Conservation (phyloP, 2,797 vertebrate species). For the Hafferia zeledoni region DNA sequence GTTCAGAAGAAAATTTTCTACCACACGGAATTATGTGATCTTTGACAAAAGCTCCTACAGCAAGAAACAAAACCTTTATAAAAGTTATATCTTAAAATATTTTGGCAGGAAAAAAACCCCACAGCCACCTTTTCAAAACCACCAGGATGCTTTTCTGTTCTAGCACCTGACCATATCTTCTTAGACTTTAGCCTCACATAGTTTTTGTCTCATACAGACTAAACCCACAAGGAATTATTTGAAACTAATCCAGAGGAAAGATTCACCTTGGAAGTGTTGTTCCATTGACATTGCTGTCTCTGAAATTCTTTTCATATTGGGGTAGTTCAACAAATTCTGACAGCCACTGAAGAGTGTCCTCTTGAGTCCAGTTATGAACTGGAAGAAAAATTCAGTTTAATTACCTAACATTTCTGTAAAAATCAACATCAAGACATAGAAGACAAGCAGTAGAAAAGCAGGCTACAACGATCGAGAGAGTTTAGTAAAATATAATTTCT, state of each 20-base stretch:
- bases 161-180: neutral
- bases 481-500: neutral
- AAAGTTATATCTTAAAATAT: neutral
- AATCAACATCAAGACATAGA: neutral
- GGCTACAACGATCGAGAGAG: neutral
- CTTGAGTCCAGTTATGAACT: constrained; percentile 94
- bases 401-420: neutral
- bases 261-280: constrained; percentile 89
- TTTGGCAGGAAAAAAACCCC: neutral
- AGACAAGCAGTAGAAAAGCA: neutral
- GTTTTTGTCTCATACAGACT: neutral
- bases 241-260: neutral
- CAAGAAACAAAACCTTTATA: neutral
- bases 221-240: neutral
- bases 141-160: neutral
- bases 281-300: constrained; percentile 87
- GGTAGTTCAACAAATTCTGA: constrained; percentile 87
- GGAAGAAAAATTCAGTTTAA: constrained; percentile 14
- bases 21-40: neutral
- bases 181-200: neutral
- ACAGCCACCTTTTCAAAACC: neutral
- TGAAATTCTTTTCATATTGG: constrained; percentile 88
- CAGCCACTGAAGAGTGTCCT: constrained; percentile 90
- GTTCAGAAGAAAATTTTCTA: neutral
- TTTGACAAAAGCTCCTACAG: neutral